A percentile compares a stretch with the other conserved stretches of the same genome.
Evolutionary conservation across 2,797 vertebrate genomes (phyloP).

Genomic region (Centroberyx gerrardi): DNA sequence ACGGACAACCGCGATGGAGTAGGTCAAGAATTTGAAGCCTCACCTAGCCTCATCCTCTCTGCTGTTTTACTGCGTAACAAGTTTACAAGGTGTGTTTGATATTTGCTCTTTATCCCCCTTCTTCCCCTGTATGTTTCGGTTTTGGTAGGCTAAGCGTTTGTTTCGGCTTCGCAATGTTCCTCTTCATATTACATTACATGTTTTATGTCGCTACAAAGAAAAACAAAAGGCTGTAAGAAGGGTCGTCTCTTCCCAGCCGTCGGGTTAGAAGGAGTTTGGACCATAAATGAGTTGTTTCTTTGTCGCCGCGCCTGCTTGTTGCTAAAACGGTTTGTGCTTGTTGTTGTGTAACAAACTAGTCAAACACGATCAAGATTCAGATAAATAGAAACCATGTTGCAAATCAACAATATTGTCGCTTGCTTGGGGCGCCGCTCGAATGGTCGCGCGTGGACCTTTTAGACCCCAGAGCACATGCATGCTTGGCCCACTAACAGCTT

Average conservation of each 20-base stretch:
- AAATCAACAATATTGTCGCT: background rate
- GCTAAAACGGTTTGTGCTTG: constrained; percentile 51
- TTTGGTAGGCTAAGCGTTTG: constrained; percentile 24
- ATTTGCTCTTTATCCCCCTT: background rate
- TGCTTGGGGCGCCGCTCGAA: background rate
- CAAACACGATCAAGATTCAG: constrained; percentile 1
- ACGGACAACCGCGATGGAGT: constrained; percentile 72
- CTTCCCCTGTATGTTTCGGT: constrained; percentile 26
- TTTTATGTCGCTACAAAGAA: background rate
- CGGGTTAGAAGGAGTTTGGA: background rate
- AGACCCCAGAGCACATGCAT: background rate
- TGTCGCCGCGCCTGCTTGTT: constrained; percentile 17
- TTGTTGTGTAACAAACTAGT: constrained; percentile 48
- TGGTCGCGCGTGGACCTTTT: constrained; percentile 6
- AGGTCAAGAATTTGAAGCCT: constrained; percentile 36
- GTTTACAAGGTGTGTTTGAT: constrained; percentile 69
- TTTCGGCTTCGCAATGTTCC: constrained; percentile 47
- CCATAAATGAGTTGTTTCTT: background rate
- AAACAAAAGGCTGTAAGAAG: background rate
- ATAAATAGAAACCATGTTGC: background rate
- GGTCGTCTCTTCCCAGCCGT: fast-evolving
- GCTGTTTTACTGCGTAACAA: constrained; percentile 7
- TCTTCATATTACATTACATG: background rate
- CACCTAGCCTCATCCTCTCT: background rate
- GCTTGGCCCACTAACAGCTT: constrained; percentile 16